phyloP scores from a whole-genome alignment of 2,113 vertebrate species.

The Myotis davidii region DNA sequence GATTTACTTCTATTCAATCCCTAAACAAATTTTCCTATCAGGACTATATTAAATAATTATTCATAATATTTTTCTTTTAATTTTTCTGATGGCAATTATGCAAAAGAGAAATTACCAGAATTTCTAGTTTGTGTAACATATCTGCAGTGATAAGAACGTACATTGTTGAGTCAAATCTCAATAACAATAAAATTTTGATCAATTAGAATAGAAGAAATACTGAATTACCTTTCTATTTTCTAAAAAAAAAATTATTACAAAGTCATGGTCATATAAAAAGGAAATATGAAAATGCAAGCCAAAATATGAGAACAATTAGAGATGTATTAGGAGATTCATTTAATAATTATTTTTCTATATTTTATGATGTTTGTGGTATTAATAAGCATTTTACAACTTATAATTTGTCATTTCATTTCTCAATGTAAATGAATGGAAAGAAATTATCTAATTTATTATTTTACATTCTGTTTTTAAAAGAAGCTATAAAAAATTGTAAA shows the following conservation, averaged over 20 bases:
- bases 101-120: slow-evolving; percentile 12
- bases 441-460: neutral
- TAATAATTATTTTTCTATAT: neutral
- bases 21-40: neutral
- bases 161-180: neutral
- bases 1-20: neutral
- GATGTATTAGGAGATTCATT: neutral
- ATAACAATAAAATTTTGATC: neutral
- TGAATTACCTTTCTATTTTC: neutral
- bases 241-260: neutral
- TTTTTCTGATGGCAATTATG: neutral
- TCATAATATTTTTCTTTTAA: neutral
- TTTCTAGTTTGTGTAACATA: neutral
- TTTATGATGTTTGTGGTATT: neutral
- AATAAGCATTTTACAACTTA: neutral
- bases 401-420: slow-evolving; percentile 21
- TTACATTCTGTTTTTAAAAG: neutral
- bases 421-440: neutral
- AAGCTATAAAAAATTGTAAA: neutral
- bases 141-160: neutral
- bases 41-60: neutral
- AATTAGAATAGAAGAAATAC: neutral
- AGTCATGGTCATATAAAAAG: neutral
- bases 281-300: neutral
- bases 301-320: neutral